Conservation (phyloP, 2,113 vertebrate species). For the Protobothrops mucrosquamatus region DNA sequence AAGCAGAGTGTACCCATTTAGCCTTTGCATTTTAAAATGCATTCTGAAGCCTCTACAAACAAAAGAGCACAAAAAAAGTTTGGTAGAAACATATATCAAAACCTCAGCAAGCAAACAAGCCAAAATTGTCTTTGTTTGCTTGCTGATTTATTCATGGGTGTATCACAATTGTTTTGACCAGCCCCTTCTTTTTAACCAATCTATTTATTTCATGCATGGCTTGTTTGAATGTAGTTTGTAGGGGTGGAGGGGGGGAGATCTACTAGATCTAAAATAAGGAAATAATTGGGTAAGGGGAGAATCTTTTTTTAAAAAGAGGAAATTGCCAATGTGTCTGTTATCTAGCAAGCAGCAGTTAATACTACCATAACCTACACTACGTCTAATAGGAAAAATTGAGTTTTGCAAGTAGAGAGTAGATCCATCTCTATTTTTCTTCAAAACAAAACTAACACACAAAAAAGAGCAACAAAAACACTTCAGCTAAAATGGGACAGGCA, state of each 20-base stretch:
- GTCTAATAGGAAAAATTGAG: no score
- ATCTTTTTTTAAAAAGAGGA: not conserved
- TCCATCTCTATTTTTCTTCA: no score
- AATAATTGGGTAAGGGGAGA: not conserved
- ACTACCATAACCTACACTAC: not conserved
- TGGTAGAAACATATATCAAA: not conserved
- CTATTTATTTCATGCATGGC: not conserved
- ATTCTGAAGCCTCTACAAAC: not conserved
- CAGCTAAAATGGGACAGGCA: no score
- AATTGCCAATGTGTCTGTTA: not conserved
- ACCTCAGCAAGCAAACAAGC: not conserved
- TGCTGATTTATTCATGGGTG: not conserved
- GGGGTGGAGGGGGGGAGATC: not conserved
- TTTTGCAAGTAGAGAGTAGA: no score
- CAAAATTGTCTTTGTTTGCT: not conserved
- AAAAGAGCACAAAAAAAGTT: not conserved
- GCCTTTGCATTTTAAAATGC: not conserved
- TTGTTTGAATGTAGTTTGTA: not conserved
- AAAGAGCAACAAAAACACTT: no score
- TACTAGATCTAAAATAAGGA: not conserved
- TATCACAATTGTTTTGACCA: not conserved
- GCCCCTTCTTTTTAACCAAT: not conserved
- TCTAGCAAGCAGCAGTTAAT: not conserved
- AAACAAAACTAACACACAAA: no score
- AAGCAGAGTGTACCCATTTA: not conserved